phyloP scores from a whole-genome alignment of 2,797 vertebrate genomes.

The Eulemur rubriventer region DNA sequence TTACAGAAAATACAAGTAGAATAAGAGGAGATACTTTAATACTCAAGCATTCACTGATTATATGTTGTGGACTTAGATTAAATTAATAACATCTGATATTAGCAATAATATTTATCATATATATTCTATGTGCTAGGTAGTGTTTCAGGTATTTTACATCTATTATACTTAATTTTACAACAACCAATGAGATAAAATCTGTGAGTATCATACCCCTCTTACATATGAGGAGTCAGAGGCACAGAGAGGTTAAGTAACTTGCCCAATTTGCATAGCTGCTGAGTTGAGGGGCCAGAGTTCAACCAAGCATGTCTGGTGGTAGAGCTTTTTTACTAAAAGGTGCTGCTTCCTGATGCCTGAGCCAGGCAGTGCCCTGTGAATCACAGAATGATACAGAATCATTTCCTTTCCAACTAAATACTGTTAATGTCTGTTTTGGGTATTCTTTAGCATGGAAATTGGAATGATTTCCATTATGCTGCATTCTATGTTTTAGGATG shows the following conservation, averaged over 20 bases:
- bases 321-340: background rate
- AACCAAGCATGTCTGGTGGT: background rate
- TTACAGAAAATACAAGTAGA: background rate
- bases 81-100: background rate
- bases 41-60: background rate
- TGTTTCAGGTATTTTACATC: background rate
- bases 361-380: background rate
- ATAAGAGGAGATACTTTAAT: background rate
- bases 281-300: background rate
- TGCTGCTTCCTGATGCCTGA: background rate
- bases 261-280: background rate
- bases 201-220: background rate
- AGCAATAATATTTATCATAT: background rate
- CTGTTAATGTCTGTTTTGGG: background rate
- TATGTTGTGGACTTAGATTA: background rate
- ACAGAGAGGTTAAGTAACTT: background rate
- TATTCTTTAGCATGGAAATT: background rate
- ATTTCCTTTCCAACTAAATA: slow-evolving; percentile 30
- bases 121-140: background rate
- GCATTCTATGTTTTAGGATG: background rate
- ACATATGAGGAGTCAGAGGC: background rate
- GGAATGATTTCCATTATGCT: background rate
- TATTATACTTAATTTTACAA: background rate
- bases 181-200: background rate
- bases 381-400: background rate